phyloP scores from a whole-genome alignment of 1,140 invertebrate genomes.

The Euura lappo region DNA sequence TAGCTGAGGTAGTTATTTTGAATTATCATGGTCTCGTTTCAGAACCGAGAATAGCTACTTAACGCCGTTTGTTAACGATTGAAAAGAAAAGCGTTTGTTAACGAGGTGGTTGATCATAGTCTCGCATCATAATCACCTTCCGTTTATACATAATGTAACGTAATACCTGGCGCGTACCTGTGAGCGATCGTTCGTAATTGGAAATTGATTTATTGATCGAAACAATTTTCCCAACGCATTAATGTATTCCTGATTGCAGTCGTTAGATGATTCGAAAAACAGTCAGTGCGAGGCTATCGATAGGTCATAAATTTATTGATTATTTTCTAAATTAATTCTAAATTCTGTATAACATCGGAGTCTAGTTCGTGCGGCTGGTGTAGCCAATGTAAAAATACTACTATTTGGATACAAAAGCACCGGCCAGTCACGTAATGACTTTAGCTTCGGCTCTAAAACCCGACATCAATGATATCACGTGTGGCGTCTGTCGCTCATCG shows the following conservation, averaged over 20 bases:
- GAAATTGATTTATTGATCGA: neutral
- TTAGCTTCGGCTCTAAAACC: neutral
- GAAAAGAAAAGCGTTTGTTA: neutral
- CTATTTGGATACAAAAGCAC: neutral
- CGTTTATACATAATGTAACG: neutral
- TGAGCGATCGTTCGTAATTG: neutral
- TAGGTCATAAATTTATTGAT: no score
- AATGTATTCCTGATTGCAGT: no score
- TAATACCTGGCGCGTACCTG: neutral
- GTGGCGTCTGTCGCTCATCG: neutral
- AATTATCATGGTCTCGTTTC: neutral
- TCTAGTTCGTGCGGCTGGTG: neutral
- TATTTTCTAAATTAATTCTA: no score
- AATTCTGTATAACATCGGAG: neutral
- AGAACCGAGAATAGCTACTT: neutral
- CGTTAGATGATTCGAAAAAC: no score
- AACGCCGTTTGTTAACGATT: neutral
- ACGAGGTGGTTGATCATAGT: neutral
- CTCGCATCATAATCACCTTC: constrained; percentile 4
- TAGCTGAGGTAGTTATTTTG: neutral
- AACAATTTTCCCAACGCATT: neutral
- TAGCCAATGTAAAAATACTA: neutral
- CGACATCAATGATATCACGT: constrained; percentile 1
- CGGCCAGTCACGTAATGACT: neutral
- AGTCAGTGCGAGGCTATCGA: no score